These are phyloP conservation scores for Nysson spinosus DNA, from an alignment of 2,888 invertebrate genomes.

Conservation along the genomic window DNA sequence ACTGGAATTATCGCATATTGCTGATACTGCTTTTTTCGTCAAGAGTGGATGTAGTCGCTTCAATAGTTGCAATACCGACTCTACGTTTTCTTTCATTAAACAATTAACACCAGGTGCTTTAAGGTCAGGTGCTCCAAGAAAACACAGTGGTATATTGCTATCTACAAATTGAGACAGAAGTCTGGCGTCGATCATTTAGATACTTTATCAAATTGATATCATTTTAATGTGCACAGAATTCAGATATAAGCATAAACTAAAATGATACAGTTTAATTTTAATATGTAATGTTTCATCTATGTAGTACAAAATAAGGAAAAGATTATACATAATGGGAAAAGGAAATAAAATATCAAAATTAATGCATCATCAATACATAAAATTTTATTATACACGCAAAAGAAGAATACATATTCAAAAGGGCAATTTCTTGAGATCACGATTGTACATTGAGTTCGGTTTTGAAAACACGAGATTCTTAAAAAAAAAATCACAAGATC, in stretches of 20 bases:
- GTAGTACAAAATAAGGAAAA: slow-evolving; percentile 25
- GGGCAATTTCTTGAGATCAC: slow-evolving; percentile 30
- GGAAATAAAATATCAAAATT: slow-evolving; percentile 71
- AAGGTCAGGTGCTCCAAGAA: slow-evolving; percentile 77
- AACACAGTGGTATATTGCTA: slow-evolving; percentile 80
- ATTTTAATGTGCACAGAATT: not conserved
- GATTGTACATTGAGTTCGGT: slow-evolving; percentile 27
- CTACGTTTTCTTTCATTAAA: slow-evolving; percentile 81
- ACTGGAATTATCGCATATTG: slow-evolving; percentile 80
- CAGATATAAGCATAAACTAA: not conserved
- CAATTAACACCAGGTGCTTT: slow-evolving; percentile 83
- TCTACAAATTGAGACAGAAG: slow-evolving; percentile 70
- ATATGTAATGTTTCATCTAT: slow-evolving; percentile 8
- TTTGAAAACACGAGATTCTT: slow-evolving; percentile 6
- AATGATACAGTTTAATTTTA: not conserved
- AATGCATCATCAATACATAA: slow-evolving; percentile 72
- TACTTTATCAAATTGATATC: slow-evolving; percentile 4
- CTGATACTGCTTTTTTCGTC: slow-evolving; percentile 80
- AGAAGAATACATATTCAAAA: slow-evolving; percentile 59
- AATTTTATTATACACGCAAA: slow-evolving; percentile 78
- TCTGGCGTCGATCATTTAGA: slow-evolving; percentile 19
- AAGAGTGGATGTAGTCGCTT: slow-evolving; percentile 83
- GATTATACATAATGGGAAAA: slow-evolving; percentile 60
- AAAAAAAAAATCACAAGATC: slow-evolving; percentile 12
- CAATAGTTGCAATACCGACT: slow-evolving; percentile 82